Evolutionary conservation across 2,888 invertebrate genomes (phyloP).

Genomic region (Dusona sp.): DNA sequence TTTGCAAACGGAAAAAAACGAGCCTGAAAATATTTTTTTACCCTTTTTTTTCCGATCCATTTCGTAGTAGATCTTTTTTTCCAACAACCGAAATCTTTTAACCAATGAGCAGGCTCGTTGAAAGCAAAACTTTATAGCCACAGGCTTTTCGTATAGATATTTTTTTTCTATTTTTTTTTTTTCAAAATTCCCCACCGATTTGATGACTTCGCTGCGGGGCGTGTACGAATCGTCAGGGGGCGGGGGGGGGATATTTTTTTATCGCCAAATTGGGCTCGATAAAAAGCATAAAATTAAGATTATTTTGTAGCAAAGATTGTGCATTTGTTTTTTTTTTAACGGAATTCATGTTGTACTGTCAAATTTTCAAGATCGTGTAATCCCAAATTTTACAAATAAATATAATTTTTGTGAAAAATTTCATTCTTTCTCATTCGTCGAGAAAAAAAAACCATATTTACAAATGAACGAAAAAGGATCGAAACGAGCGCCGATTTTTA

Average conservation of each 20-base stretch:
- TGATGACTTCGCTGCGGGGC: background rate
- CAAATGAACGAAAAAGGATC: too few relatives aligned
- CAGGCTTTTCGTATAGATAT: conserved; percentile 9
- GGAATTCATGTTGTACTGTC: background rate
- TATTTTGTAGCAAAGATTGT: background rate
- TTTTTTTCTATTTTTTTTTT: background rate
- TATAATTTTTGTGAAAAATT: background rate
- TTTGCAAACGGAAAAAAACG: background rate
- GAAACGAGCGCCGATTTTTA: too few relatives aligned
- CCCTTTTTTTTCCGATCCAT: background rate
- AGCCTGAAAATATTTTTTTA: background rate
- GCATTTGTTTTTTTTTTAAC: background rate
- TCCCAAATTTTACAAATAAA: background rate
- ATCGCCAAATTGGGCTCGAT: background rate
- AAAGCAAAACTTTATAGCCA: background rate
- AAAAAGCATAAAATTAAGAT: background rate
- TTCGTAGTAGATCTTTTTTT: conserved; percentile 1
- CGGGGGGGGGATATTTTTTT: background rate
- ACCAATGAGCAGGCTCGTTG: background rate
- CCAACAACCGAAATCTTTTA: background rate
- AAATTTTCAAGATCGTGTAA: background rate
- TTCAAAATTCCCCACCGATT: background rate
- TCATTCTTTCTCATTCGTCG: background rate
- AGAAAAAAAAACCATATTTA: too few relatives aligned
- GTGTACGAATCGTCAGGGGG: background rate